Evolutionary conservation across 2,888 invertebrate species (phyloP), one percentile per base, ranked within the genome.

Genomic region (Thysanoteuthis rhombus): DNA sequence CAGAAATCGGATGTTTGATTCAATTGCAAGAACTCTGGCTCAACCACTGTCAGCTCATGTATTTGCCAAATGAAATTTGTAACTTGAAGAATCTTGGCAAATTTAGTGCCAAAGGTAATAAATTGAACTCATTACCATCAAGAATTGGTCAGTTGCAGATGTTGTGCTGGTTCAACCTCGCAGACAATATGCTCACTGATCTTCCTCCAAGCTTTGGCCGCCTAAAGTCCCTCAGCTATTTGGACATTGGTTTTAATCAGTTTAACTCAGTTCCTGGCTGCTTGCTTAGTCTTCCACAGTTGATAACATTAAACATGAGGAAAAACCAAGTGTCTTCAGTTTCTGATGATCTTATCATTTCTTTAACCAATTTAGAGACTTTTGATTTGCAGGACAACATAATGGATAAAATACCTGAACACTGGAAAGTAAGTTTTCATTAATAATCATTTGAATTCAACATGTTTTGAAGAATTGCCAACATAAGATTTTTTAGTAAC

Each of bases 331-430:
- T 97, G 25, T 94, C 92, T 12, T 93, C 91, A n/a, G 94, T 97
- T 10, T 93, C 94, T 58, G 97, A 96, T 95, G 96, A 96, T 93
- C 95, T 95, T n/a, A 94, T 97, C 12, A 93, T 96, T 42, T 96
- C 95, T 16, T 94, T 97, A 75, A 95, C 96, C 8, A 95, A 95
- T 52, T 95, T 97, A 8, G 95, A 95, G n/a, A 96, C 96, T 93
- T 95, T 97, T 95, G 97, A 97, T 95, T 95, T 97, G 40, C 94
- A 97, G 94, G 96, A 96, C 89, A 97, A 96, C 93, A 93, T 93
- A n/a, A 95, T 97, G 28, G 93, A 94, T 12, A 94, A 94, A n/a
- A 95, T 95, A 92, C 96, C 96, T n/a, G 93, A 94, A 12, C 96
- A 96, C 93, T 97, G 96, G 97, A 96, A 96, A 96, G 97, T 96